These are phyloP conservation scores for Pelodytes ibericus DNA, from an alignment of 2,797 vertebrate genomes.

Conservation along the genomic window DNA sequence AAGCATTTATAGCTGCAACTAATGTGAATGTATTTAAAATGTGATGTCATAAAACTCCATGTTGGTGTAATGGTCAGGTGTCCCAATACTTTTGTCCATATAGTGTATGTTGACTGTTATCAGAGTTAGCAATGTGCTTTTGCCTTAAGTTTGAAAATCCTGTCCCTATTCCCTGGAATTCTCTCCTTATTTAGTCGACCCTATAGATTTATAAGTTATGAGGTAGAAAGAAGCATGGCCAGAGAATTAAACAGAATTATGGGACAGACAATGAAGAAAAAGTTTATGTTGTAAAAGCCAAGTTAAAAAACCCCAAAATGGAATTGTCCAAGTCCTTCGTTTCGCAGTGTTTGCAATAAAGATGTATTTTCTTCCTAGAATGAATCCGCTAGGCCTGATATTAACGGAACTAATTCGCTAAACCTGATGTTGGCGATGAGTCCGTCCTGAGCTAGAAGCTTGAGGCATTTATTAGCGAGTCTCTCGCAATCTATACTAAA, in stretches of 20 bases:
- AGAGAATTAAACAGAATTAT: constrained; percentile 44
- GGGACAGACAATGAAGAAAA: constrained; percentile 5
- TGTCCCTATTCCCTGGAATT: too few species aligned
- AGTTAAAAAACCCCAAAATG: not conserved
- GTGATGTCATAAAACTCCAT: too few species aligned
- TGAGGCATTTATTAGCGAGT: constrained; percentile 79
- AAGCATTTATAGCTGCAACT: too few species aligned
- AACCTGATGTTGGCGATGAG: constrained; percentile 80
- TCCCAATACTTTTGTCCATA: too few species aligned
- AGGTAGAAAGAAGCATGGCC: not conserved
- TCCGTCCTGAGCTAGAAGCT: constrained; percentile 79
- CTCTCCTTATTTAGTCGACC: too few species aligned
- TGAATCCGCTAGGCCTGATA: constrained; percentile 76
- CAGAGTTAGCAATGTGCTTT: too few species aligned
- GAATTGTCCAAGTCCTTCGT: constrained; percentile 55
- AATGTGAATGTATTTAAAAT: too few species aligned
- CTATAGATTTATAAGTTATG: too few species aligned
- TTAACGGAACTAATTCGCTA: constrained; percentile 79
- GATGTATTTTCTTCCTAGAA: constrained; percentile 62
- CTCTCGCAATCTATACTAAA: constrained; percentile 83
- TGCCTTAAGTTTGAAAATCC: too few species aligned
- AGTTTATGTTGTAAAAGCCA: not conserved
- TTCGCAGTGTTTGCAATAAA: constrained; percentile 65
- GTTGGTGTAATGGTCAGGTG: too few species aligned
- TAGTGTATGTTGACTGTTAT: too few species aligned